phyloP scores from a whole-genome alignment of 2,797 vertebrate genomes.

The Calcarius lapponicus region DNA sequence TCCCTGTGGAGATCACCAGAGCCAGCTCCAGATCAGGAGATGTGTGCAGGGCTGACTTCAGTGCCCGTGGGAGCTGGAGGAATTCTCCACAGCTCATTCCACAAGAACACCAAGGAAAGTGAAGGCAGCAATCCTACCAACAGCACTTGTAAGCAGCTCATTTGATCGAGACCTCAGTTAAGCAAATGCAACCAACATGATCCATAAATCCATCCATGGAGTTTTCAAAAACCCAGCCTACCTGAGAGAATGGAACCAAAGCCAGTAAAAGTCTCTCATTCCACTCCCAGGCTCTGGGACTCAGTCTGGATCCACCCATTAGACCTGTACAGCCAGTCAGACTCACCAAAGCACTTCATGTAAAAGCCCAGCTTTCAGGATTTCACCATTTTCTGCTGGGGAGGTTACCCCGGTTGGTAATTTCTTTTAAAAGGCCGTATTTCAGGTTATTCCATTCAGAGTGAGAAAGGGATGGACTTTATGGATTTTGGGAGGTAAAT shows the following conservation, averaged over 20 bases:
- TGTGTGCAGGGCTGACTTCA: neutral
- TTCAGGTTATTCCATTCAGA: neutral
- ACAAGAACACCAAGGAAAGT: neutral
- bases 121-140: neutral
- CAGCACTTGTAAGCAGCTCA: neutral
- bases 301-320: neutral
- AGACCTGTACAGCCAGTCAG: neutral
- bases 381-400: neutral
- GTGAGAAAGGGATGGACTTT: slow-evolving; percentile 55
- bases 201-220: neutral
- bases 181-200: neutral
- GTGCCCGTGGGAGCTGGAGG: fast-evolving
- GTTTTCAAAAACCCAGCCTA: neutral
- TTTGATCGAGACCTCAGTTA: neutral
- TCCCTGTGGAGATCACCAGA: neutral
- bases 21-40: neutral
- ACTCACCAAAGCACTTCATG: neutral
- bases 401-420: neutral
- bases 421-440: neutral
- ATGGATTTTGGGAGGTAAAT: slow-evolving; percentile 49
- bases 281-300: neutral
- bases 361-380: neutral
- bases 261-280: neutral
- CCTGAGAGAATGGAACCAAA: neutral
- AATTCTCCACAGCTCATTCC: neutral